Percentiles rank a stretch among this genome's conserved stretches.
Evolutionary conservation across 1,140 invertebrate genomes (phyloP).

Genomic region (Nephila pilipes): DNA sequence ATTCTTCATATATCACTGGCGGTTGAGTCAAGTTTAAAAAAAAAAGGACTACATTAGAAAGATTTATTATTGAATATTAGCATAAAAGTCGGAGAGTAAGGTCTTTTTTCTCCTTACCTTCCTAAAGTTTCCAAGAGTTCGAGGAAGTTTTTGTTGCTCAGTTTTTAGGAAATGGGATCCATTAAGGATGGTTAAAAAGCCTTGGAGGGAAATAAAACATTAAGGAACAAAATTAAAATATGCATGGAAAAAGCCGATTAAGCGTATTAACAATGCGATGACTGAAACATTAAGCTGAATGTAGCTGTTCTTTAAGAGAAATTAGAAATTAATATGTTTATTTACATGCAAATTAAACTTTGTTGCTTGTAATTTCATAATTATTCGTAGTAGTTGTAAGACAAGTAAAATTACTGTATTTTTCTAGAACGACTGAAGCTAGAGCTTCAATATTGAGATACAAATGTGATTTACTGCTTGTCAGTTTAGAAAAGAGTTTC

Average conservation of each 20-base stretch:
- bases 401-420: no score
- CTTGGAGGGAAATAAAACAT: background rate
- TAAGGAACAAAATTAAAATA: background rate
- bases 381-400: no score
- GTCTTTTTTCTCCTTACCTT: background rate
- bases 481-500: no score
- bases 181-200: constrained; percentile 34
- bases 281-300: background rate
- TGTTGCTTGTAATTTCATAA: no score
- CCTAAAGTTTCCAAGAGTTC: constrained; percentile 38
- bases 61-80: constrained; percentile 70
- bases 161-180: constrained; percentile 11
- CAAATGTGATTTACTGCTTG: no score
- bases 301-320: no score
- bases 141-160: constrained; percentile 4
- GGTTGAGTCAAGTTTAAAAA: background rate
- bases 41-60: constrained; percentile 2
- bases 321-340: no score
- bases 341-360: no score
- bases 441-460: no score
- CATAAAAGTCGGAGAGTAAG: constrained; percentile 48
- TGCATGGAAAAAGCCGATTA: background rate
- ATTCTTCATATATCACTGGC: background rate
- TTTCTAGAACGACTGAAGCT: no score
- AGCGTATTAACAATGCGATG: background rate